Evolutionary conservation across 2,888 invertebrate genomes (phyloP).

Genomic region (Diogma glabrata): DNA sequence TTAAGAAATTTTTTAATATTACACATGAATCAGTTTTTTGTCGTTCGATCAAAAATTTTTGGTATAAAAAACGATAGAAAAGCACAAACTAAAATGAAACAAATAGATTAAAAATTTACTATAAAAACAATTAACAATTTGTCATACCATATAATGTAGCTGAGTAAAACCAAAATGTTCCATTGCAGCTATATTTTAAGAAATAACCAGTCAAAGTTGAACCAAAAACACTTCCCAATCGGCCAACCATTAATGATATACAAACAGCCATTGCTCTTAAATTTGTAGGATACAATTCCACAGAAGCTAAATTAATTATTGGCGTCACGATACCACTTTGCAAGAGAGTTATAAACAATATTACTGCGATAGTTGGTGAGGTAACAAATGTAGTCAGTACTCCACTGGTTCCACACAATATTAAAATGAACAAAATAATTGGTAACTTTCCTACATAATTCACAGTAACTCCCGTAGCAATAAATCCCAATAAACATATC

Average conservation of each 20-base stretch:
- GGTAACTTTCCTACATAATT: conserved; percentile 25
- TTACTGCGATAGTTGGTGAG: conserved; percentile 24
- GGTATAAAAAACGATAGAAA: conserved; percentile 11
- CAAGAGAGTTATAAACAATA: conserved; percentile 25
- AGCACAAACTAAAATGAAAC: conserved; percentile 4
- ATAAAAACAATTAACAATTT: too few species aligned
- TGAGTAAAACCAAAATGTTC: too few species aligned
- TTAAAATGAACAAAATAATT: conserved; percentile 22
- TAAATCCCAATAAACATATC: conserved; percentile 27
- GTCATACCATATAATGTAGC: too few species aligned
- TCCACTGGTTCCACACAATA: too few species aligned
- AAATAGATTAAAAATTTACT: too few species aligned
- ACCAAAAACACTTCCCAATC: conserved; percentile 39
- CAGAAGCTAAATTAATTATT: conserved; percentile 29
- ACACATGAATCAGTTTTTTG: too few species aligned
- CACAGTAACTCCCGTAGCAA: conserved; percentile 25
- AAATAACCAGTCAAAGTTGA: conserved; percentile 37
- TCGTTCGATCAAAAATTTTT: too few species aligned
- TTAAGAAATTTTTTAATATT: too few species aligned
- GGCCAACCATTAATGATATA: conserved; percentile 41
- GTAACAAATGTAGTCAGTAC: conserved; percentile 22
- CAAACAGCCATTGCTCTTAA: conserved; percentile 41
- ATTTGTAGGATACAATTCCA: conserved; percentile 31
- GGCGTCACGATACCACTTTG: conserved; percentile 27
- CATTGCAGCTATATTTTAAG: conserved; percentile 36